These are phyloP conservation scores for Upupa epops DNA, from an alignment of 2,113 vertebrate species.

Conservation along the genomic window DNA sequence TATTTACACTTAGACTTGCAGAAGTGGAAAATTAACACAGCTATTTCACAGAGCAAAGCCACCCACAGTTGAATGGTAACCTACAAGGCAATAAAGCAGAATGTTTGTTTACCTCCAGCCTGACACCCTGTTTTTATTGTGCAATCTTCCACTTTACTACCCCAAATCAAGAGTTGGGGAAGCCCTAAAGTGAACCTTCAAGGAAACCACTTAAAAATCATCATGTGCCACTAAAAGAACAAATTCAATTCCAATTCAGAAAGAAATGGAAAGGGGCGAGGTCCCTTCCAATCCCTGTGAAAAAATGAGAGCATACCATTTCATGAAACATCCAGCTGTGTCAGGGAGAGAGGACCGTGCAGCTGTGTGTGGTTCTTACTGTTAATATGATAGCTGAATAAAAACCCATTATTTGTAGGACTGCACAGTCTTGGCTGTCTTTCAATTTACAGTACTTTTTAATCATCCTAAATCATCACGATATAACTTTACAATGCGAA, in stretches of 20 bases:
- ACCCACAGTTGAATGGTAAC: neutral
- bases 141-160: neutral
- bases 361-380: neutral
- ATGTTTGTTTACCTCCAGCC: neutral
- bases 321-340: neutral
- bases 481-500: neutral
- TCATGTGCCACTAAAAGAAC: neutral
- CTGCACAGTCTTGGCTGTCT: neutral
- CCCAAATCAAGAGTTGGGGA: neutral
- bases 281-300: too few relatives aligned
- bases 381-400: neutral
- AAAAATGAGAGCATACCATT: too few relatives aligned
- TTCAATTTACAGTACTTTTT: neutral
- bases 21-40: neutral
- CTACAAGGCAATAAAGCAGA: neutral
- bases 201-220: constrained; percentile 54
- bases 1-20: neutral
- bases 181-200: constrained; percentile 2
- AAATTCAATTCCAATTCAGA: constrained; percentile 30
- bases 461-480: neutral
- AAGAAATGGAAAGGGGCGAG: neutral
- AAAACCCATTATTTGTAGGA: neutral
- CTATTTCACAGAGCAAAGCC: neutral
- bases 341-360: neutral
- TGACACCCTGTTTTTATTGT: neutral